Evolutionary conservation across 2,113 vertebrate genomes (phyloP).

Genomic region (Bubalus kerabau): DNA sequence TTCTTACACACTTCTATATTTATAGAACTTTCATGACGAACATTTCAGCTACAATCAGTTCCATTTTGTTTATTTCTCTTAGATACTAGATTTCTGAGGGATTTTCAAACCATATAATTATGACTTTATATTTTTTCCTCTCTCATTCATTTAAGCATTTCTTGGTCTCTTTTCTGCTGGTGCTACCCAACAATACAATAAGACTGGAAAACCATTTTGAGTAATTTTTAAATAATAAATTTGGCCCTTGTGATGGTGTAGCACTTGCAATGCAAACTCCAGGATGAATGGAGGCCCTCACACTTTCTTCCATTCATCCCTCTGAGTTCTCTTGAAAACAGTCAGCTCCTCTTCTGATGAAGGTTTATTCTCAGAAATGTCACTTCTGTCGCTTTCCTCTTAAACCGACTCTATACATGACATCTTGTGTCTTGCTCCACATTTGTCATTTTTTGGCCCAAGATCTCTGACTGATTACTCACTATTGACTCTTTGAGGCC

Average conservation of each 20-base stretch:
- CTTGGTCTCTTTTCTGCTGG: not conserved
- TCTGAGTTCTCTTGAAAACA: not conserved
- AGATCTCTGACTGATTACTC: slow-evolving; percentile 67
- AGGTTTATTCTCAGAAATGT: slow-evolving; percentile 44
- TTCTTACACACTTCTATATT: not conserved
- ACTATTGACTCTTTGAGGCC: slow-evolving; percentile 53
- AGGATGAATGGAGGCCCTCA: not conserved
- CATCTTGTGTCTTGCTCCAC: slow-evolving; percentile 46
- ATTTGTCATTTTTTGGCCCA: slow-evolving; percentile 26
- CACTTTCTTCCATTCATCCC: not conserved
- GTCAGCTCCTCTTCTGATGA: slow-evolving; percentile 15
- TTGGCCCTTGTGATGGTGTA: not conserved
- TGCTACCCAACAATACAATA: not conserved
- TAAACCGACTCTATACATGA: slow-evolving; percentile 42
- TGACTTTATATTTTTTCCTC: not conserved
- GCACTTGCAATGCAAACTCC: not conserved
- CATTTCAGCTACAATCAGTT: not conserved
- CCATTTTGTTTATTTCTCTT: not conserved
- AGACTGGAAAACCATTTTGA: not conserved
- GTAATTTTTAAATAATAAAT: not conserved
- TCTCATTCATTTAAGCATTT: not conserved
- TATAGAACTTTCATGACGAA: not conserved
- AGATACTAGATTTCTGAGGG: not conserved
- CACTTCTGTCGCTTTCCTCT: slow-evolving; percentile 51
- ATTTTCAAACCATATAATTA: not conserved